Base-by-base conservation (phyloP, 2,113 vertebrate genomes). In the Gobiocypris rarus region DNA sequence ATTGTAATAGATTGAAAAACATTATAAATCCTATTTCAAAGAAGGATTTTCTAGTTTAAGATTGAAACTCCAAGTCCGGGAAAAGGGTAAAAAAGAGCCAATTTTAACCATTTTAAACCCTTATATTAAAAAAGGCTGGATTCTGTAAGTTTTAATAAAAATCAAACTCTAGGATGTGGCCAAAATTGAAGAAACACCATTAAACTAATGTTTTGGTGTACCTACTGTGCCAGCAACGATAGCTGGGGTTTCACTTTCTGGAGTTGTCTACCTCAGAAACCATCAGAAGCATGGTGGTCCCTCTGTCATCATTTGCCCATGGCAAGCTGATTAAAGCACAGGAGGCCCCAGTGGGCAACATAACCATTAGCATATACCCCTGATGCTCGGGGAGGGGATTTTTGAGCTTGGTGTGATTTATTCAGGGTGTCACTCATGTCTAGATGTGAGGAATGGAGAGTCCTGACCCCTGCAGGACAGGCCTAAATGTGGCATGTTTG, bases 401-500 rank as follows among this genome's bases (percentile, higher is more conserved):
- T 34, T 15, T 63, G 69, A 65, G 74, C 75, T 69, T 84, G 86
- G 87, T 85, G 83, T 70, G 83, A 89, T 89, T 89, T 86, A 86
- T 86, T 81, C 41, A 67, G 70, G 75, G 58, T 85, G 85, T 75
- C 85, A 86, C 79, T 86, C 61, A 58, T 75, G 65, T 84, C 82
- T 87, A 71, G 52, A 76, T 82, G 83, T 88, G 89, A 89, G 85
- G 74, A 86, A 86, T 86, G 83, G 70, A 77, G 38, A 70, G 77
- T 54, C 67, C 82, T 76, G 77, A 89, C 73, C 83, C 86, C 85
- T 31, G 75, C 69, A 88, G 86, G 83, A 86, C 54, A 10, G 65
- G 31, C 89, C 89, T 87, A 89, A 90, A 87, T 81, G 89, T 91
- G 90, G 93, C 92, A 92, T 38, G 91, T 93, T 90, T 90, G 65